A percentile compares a stretch with the other conserved stretches of the same genome.
These are phyloP conservation scores for Stegodyphus mimosarum DNA, from an alignment of 1,140 invertebrate species.

Conservation along the genomic window DNA sequence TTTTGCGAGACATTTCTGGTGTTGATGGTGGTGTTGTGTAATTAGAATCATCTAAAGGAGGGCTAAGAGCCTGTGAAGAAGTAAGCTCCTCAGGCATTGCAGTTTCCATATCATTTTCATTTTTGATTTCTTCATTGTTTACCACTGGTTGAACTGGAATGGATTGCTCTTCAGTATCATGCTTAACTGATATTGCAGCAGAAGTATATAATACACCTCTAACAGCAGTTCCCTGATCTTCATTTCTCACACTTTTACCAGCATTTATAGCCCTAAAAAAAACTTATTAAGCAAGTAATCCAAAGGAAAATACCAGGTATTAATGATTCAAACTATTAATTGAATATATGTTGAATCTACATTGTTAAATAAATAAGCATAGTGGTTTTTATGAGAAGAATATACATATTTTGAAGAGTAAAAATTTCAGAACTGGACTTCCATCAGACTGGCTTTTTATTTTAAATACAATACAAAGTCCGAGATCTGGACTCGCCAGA, in stretches of 20 bases:
- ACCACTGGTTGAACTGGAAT: neutral
- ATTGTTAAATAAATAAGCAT: too few species aligned
- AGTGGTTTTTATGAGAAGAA: too few species aligned
- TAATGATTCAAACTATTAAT: too few species aligned
- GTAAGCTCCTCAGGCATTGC: neutral
- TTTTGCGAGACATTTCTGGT: constrained; percentile 33
- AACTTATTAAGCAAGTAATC: neutral
- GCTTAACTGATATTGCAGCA: constrained; percentile 12
- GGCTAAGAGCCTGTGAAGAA: neutral
- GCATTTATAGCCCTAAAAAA: constrained; percentile 75
- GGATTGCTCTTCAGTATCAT: neutral
- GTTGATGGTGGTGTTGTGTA: constrained; percentile 53
- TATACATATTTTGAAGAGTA: too few species aligned
- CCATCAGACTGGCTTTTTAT: too few species aligned
- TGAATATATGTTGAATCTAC: too few species aligned
- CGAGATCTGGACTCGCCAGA: too few species aligned
- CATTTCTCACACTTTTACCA: constrained; percentile 83
- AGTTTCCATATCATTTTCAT: neutral
- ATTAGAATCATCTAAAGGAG: constrained; percentile 30
- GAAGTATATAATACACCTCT: constrained; percentile 35
- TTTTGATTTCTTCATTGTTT: neutral
- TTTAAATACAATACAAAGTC: too few species aligned
- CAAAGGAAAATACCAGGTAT: too few species aligned
- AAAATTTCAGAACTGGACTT: too few species aligned
- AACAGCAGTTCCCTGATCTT: constrained; percentile 78